Base-by-base conservation (phyloP, 2,113 vertebrate species). In the Ariopsis seemanni region DNA sequence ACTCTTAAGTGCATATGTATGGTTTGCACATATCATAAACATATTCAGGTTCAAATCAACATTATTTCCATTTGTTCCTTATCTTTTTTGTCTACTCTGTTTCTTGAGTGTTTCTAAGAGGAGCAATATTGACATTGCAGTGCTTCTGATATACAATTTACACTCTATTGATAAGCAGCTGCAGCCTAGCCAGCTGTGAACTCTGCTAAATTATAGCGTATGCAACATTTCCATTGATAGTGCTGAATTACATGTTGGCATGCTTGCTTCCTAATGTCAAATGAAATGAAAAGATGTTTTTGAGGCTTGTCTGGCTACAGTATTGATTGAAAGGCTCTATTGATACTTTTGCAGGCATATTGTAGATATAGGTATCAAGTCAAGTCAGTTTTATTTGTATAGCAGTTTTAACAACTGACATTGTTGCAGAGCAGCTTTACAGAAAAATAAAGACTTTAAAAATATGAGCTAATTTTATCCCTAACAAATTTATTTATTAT, bases 281-380 rank as follows among this genome's bases (percentile, higher is more conserved):
- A 62, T 78, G 52, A 58, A 17, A 84, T 12, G 10, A 81, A 20
- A 58, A 34, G 55, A 55, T 57, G 77, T 80, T 77, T 52, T 78
- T 9, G 2, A 34, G 18, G 30, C 10, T 48, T 60, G 69, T 4
- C 14, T 48, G 71, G 34, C 11, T 62, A 74, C 11, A n/a, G 1
- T 75, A 79, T 78, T 78, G 72, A 85, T 65, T 63, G 30, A 74
- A 58, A 55, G 27, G 30, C 53, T 74, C 67, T 60, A 20, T 42
- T 27, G 17, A 17, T 50, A n/a, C 58, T 63, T 63, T n/a, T 62
- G 48, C 20, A 65, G 63, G 20, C n/a, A 22, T 62, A 30, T 15
- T 85, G 17, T 75, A 60, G 22, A 42, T 42, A 14, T 84, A 17
- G 60, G 3, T 65, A 42, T 42, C 34, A 42, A 42, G 34, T 42